Evolutionary conservation across 2,113 vertebrate genomes (phyloP).

Genomic region (Otolemur garnettii): DNA sequence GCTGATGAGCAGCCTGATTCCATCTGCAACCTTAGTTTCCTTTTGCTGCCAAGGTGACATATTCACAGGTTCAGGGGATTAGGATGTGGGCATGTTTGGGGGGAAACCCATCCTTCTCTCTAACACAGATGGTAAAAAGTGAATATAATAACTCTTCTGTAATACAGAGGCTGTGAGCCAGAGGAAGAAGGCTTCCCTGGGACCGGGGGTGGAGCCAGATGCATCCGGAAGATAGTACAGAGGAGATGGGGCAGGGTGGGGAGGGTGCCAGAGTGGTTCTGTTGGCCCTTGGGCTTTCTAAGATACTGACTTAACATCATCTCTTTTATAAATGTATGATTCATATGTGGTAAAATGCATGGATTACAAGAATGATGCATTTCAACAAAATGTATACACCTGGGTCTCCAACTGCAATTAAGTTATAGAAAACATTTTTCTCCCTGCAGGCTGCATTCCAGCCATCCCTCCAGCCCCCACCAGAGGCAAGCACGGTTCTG

Average conservation of each 20-base stretch:
- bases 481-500: background rate
- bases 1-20: background rate
- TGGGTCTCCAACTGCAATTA: no score
- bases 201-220: accelerated
- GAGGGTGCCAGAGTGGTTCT: accelerated
- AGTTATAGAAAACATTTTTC: background rate
- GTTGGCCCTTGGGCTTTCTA: background rate
- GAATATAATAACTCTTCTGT: background rate
- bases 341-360: background rate
- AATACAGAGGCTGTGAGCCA: accelerated
- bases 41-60: background rate
- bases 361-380: accelerated
- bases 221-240: accelerated
- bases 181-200: background rate
- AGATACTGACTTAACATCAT: accelerated
- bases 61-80: background rate
- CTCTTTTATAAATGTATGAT: background rate
- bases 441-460: background rate
- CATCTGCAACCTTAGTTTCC: background rate
- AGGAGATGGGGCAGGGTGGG: background rate
- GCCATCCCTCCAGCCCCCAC: background rate
- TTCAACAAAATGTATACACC: background rate
- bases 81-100: background rate
- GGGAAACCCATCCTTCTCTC: background rate
- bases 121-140: background rate